Evolutionary conservation across 2,888 invertebrate genomes (phyloP), one percentile per base, ranked within the genome.

Genomic region (Drosophila affinis): DNA sequence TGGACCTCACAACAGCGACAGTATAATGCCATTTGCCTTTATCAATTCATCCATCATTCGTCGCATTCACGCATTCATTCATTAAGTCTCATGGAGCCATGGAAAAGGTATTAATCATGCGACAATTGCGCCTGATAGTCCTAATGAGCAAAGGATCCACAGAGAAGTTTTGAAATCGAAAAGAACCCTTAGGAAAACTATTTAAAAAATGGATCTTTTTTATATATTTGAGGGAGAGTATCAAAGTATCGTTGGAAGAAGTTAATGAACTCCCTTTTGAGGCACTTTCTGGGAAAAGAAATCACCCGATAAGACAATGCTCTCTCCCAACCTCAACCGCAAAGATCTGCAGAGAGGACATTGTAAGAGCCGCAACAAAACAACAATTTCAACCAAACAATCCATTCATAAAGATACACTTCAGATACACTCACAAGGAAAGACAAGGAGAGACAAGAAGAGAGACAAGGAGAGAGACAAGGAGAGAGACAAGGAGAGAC

Each of bases 81-180:
- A 82, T 76, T 81, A 72, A 81, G 62, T 69, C 56, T 7, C 39
- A 14, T 14, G 14, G 64, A 18, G 2, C 48, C 27, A 27, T 62
- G 77, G 62, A 51, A 65, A 75, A 71, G 77, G 81, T 71, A 88
- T 88, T 88, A 88, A 84, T 84, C 88, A 87, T 78, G 69, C 2
- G 81, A 78, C 87, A 80, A 86, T 78, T 80, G 75, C 70, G 65
- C 55, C 7, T 3, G 39, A 39, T 14, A 39, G 14, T 14, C 14
- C 6, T 6, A 39, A 39, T 39, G 39, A 7, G 39, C 3, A n/a
- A 7, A 39, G 39, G 39, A 39, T 21, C 21, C 3, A 21, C 21
- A 21, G 21, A 21, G 21, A 21, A 21, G 3, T 21, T 21, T 21
- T 3, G 21, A 21, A 21, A 21, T 3, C 21, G 3, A 21, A 21